Evolutionary conservation across 2,888 invertebrate species (phyloP).

Genomic region (Linyphia triangularis): DNA sequence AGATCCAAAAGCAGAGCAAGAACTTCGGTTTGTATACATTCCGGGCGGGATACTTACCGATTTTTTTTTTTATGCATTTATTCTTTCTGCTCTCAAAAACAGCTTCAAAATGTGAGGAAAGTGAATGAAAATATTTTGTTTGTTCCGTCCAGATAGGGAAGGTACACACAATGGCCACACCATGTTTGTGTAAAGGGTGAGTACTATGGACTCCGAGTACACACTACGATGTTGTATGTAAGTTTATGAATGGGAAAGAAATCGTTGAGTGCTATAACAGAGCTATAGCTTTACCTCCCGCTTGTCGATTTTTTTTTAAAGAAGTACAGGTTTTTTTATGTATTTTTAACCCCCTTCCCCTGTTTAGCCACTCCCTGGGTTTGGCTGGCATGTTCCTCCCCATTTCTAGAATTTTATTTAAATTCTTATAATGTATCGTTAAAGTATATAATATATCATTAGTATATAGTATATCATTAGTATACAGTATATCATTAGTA

Average conservation of each 20-base stretch:
- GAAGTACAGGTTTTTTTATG: not conserved
- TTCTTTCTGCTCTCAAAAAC: slow-evolving; percentile 15
- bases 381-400: no score
- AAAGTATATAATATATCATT: no score
- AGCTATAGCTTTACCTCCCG: not conserved
- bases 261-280: not conserved
- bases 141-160: slow-evolving; percentile 7
- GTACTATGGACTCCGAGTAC: slow-evolving; percentile 22
- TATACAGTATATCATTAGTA: no score
- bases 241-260: not conserved
- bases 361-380: no score
- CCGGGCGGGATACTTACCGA: slow-evolving; percentile 29
- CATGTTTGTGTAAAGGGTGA: slow-evolving; percentile 12
- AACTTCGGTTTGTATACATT: slow-evolving; percentile 34
- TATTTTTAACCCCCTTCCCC: no score
- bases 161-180: not conserved
- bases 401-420: no score
- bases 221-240: not conserved
- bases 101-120: not conserved
- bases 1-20: not conserved
- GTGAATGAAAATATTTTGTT: slow-evolving; percentile 1
- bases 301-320: not conserved
- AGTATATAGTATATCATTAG: no score
- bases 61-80: slow-evolving; percentile 16
- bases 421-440: no score